Base-by-base conservation (phyloP, 2,888 invertebrate genomes). In the Stegana nigrithorax region DNA sequence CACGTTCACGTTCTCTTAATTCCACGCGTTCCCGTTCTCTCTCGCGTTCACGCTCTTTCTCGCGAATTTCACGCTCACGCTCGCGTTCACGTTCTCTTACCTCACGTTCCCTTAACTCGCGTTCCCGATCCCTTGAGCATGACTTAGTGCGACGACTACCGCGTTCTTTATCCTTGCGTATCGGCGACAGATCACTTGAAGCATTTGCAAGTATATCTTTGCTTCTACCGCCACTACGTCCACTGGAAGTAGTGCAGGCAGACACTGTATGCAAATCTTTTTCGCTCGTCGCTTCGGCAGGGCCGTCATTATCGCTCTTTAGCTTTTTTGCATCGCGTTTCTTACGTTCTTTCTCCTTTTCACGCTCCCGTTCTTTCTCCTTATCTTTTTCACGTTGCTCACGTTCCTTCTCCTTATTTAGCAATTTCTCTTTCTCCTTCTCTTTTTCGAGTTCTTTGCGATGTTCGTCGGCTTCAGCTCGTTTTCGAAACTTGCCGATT, bases 401-500 rank as follows among this genome's bases (percentile, higher is more conserved):
- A 14, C 71, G 72, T 42, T 74, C 79, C 61, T 80, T 81, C 39
- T 87, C 85, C 69, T 84, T 86, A 62, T 66, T 79, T n/a, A 75
- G 67, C 56, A 80, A 74, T 47, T 81, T 81, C 63, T 84, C 81
- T 67, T 84, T 82, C 62, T 83, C 83, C 63, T 83, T 82, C 66
- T 87, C 87, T 67, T 88, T 88, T 60, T 88, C 88, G 6, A 88
- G 86, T 67, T 88, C 85, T 60, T 86, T 86, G 60, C 85, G 82
- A 70, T 85, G 83, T 59, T 86, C 84, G 65, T 85, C 84, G 19
- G 84, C 86, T 66, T 86, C 86, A 14, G 86, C 97, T 73, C 95
- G 94, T 88, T 97, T 97, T 68, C 98, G 91, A 88, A 98, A 98
- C 87, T 96, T 96, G 78, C 95, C 95, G 86, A 98, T 98, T 89